Base-by-base conservation (phyloP, 2,797 vertebrate genomes). In the Tympanoctomys barrerae region DNA sequence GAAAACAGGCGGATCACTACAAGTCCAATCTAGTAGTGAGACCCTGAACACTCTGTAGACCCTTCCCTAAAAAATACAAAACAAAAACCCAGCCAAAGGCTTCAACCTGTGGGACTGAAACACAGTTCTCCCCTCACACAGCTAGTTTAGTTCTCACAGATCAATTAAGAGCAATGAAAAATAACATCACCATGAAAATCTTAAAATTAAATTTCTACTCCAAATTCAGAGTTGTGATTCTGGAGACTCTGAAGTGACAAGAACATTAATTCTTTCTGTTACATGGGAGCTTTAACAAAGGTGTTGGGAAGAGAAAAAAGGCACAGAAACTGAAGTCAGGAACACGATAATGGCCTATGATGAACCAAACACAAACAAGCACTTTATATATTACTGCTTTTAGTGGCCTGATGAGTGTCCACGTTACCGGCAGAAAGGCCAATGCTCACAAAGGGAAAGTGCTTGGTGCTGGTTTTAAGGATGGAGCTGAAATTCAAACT, bases 121-220 rank as follows among this genome's bases (percentile, higher is more conserved):
- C 36, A 70, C n/a, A 79, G 54, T 62, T 75, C 59, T 68, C 6
- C 18, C 46, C 57, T 94, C n/a, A 52, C 73, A 46, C 28, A 78
- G 46, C 22, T 91, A 87, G 33, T 61, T 95, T 79, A 49, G 24
- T 52, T 82, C 26, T 79, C 59, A 87, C 1, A 93, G 57, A 82
- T 85, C 66, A 92, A 42, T 70, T 61, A 95, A 54, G 83, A 95
- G 42, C n/a, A 80, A 52, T 33, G 83, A 66, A 46, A 92, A 89
- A 59, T n/a, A 54, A 31, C 54, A 84, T 59, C 57, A 28, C 66
- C 57, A 68, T n/a, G 70, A 68, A 92, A 88, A 70, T 52, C 75
- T 90, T 79, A 91, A 82, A 77, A 86, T 7, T 36, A 33, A 96
- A 90, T 88, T 87, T 85, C 86, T 84, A 78, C 12, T 33, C 12